A percentile compares a stretch with the other conserved stretches of the same genome.
phyloP scores from a whole-genome alignment of 2,113 vertebrate genomes.

The Herpailurus yagouaroundi region DNA sequence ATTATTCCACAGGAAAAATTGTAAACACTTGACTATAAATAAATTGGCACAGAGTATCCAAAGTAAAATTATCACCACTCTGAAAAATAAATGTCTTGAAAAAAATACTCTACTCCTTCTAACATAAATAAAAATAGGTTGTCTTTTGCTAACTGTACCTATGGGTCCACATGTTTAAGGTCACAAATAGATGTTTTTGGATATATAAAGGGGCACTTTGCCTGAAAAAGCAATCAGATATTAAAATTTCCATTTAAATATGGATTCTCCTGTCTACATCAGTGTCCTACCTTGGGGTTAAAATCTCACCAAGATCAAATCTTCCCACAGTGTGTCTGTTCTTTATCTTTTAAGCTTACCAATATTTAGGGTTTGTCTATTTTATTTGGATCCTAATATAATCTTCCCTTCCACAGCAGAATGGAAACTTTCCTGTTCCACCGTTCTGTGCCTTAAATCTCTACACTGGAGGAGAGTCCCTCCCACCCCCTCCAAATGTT shows the following conservation, averaged over 20 bases:
- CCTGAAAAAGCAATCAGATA: slow-evolving; percentile 83
- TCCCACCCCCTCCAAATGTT: background rate
- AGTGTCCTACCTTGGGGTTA: slow-evolving; percentile 1
- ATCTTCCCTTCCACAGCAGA: background rate
- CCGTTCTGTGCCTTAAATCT: background rate
- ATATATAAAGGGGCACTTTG: slow-evolving; percentile 93
- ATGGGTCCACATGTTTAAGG: slow-evolving; percentile 91
- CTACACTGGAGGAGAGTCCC: background rate
- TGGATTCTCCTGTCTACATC: slow-evolving; percentile 17
- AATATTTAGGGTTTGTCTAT: background rate
- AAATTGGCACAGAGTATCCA: slow-evolving; percentile 89
- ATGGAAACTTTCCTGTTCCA: background rate
- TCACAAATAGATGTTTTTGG: slow-evolving; percentile 93
- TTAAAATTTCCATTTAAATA: slow-evolving; percentile 69
- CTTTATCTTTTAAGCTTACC: slow-evolving; percentile 5
- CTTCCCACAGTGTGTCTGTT: slow-evolving; percentile 15
- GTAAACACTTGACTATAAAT: slow-evolving; percentile 90
- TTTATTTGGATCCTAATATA: background rate
- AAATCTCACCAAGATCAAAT: slow-evolving; percentile 30
- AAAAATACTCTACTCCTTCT: slow-evolving; percentile 89
- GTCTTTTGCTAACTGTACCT: slow-evolving; percentile 87
- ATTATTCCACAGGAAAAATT: slow-evolving; percentile 88
- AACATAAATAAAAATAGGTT: slow-evolving; percentile 94
- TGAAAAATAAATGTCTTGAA: slow-evolving; percentile 94
- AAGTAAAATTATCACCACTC: slow-evolving; percentile 88